These are phyloP conservation scores for Hypena proboscidalis DNA, from an alignment of 2,888 invertebrate species.

Conservation along the genomic window DNA sequence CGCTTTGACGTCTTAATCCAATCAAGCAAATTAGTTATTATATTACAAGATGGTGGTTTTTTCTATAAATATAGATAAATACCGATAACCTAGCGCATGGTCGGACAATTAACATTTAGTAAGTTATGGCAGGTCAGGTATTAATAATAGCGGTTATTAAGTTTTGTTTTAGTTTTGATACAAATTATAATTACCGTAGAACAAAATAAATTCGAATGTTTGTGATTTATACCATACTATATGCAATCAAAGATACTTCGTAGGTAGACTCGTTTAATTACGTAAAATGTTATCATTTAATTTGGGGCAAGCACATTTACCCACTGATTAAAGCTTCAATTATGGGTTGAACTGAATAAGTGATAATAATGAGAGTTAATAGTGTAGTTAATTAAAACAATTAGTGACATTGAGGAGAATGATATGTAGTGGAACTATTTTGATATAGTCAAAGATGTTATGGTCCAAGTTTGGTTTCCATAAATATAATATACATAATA, in stretches of 20 bases:
- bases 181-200: slow-evolving; percentile 35
- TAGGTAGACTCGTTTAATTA: not conserved
- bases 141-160: slow-evolving; percentile 50
- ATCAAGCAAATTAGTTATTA: slow-evolving; percentile 76
- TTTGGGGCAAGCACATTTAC: no score
- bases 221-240: slow-evolving; percentile 9
- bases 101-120: slow-evolving; percentile 65
- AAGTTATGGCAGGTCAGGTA: slow-evolving; percentile 72
- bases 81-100: slow-evolving; percentile 41
- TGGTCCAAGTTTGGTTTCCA: no score
- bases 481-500: no score
- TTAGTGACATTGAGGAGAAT: no score
- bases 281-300: no score
- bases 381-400: no score
- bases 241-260: not conserved
- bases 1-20: slow-evolving; percentile 82
- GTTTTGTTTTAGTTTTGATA: slow-evolving; percentile 21
- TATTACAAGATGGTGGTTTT: slow-evolving; percentile 63
- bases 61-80: slow-evolving; percentile 18
- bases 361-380: no score
- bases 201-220: slow-evolving; percentile 24
- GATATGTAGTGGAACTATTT: no score
- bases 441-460: no score
- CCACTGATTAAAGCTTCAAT: no score
- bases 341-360: no score